Base-by-base conservation (phyloP, 2,797 vertebrate species). In the Schizothorax lantsangensis region DNA sequence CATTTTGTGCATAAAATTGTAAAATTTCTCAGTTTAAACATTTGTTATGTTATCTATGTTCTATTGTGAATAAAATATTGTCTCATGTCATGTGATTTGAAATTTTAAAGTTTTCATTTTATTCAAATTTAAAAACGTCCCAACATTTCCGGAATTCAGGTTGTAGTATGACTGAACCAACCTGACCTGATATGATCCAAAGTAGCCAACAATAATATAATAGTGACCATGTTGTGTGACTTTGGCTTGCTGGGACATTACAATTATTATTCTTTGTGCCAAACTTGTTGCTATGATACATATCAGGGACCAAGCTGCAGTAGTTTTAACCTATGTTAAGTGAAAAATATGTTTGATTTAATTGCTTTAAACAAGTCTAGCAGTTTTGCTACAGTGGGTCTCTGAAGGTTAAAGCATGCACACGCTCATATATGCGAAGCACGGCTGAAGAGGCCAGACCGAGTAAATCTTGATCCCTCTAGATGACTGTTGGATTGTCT, bases 401-500 rank as follows among this genome's bases (percentile, higher is more conserved):
- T 38, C 74, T 57, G 11, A 57, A 19, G 74, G 33, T 57, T 38
- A 54, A 38, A 78, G 21, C 21, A 52, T 10, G n/a, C 30, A 47
- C 2, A 33, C 49, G 0, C 8, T 57, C 33, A 57, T 36, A 77
- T 5, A 68, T 84, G 49, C 74, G 19, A 45, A 75, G 26, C 52
- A 77, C 0, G 45, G 21, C 19, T 75, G 9, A 52, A 52, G 49
- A 40, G 23, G 17, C 49, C 74, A 36, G 30, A 7, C 62, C 52
- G 9, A 59, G 19, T 19, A 68, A 73, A 81, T 86, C 79, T 38
- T 38, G 11, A 81, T 49, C 15, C 59, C 40, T 19, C 52, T 17
- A 49, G 30, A 80, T 4, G 17, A 73, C 8, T 80, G n/a, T 47
- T 17, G 52, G 79, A 74, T 86, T 81, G 75, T 38, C 43, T 21